phyloP scores from a whole-genome alignment of 2,113 vertebrate genomes.

The Anarhynchus alexandrinus region DNA sequence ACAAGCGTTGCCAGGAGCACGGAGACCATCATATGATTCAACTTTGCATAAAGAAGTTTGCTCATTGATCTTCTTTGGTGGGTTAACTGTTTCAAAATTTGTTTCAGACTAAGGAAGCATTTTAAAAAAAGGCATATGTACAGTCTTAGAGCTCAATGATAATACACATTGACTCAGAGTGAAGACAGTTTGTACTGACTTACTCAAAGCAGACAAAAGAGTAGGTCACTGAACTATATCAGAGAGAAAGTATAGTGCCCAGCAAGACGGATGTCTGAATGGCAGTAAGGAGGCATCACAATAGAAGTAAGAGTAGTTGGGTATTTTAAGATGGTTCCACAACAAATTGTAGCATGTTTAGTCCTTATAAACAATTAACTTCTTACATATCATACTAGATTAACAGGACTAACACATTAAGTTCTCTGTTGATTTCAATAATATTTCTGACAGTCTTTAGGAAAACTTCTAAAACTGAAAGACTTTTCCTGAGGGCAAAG shows the following conservation, averaged over 20 bases:
- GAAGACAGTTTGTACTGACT: not conserved
- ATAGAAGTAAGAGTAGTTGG: not conserved
- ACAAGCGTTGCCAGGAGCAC: conserved; percentile 49
- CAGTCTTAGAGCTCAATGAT: not conserved
- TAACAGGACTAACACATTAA: not conserved
- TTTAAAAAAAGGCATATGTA: not conserved
- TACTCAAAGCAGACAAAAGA: not conserved
- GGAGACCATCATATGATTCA: conserved; percentile 51
- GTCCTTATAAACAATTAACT: not conserved
- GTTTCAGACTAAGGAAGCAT: conserved; percentile 23
- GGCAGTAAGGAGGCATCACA: not conserved
- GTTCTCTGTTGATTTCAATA: not conserved
- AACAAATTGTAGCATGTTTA: not conserved
- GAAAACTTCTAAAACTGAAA: not conserved
- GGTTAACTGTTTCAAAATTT: conserved; percentile 46
- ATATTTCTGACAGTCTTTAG: not conserved
- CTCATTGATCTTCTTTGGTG: conserved; percentile 65
- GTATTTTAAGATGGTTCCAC: not conserved
- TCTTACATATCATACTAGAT: not conserved
- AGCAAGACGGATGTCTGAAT: fast-evolving
- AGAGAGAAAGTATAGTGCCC: not conserved
- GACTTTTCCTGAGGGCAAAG: not conserved
- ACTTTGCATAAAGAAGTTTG: not conserved
- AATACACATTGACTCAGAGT: not conserved
- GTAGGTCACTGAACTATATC: not conserved